A percentile compares a stretch with the other conserved stretches of the same genome.
Conservation (phyloP, 1,140 invertebrate genomes). For the Halictus rubicundus region DNA sequence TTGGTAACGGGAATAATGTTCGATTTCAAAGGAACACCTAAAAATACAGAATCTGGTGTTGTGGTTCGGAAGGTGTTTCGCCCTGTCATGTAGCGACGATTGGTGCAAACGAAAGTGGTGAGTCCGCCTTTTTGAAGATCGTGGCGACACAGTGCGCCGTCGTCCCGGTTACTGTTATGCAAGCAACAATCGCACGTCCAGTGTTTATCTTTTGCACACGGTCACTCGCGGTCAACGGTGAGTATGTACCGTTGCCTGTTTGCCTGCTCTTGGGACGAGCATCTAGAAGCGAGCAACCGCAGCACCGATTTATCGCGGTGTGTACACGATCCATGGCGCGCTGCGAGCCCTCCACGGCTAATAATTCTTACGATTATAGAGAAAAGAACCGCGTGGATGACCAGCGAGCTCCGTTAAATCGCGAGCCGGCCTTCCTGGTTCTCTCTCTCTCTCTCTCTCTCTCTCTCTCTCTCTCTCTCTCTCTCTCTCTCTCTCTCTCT, state of each 20-base stretch:
- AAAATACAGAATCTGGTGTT: neutral
- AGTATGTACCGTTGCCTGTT: slow-evolving; percentile 71
- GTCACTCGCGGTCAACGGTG: slow-evolving; percentile 73
- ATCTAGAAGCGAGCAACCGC: neutral
- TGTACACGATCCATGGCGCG: slow-evolving; percentile 29
- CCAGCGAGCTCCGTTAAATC: slow-evolving; percentile 43
- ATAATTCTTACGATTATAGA: slow-evolving; percentile 51
- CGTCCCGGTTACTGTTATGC: slow-evolving; percentile 54
- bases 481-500: no score
- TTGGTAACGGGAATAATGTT: no score
- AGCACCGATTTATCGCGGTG: slow-evolving; percentile 15
- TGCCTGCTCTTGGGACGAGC: slow-evolving; percentile 5
- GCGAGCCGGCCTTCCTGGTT: slow-evolving; percentile 6
- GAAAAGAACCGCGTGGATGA: slow-evolving; percentile 31
- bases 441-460: neutral
- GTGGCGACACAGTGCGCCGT: no score
- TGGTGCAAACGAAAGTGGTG: no score
- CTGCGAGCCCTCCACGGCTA: slow-evolving; percentile 15
- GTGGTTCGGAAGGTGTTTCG: no score
- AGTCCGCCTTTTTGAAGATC: no score
- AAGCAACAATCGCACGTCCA: slow-evolving; percentile 63
- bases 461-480: neutral
- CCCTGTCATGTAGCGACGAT: no score
- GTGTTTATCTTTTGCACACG: slow-evolving; percentile 72
- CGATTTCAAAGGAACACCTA: no score